Percentiles rank a stretch among this genome's conserved stretches.
Evolutionary conservation across 37 sponge, comb jelly and placozoan species (phyloP).

Genomic region (Agelas oroides): DNA sequence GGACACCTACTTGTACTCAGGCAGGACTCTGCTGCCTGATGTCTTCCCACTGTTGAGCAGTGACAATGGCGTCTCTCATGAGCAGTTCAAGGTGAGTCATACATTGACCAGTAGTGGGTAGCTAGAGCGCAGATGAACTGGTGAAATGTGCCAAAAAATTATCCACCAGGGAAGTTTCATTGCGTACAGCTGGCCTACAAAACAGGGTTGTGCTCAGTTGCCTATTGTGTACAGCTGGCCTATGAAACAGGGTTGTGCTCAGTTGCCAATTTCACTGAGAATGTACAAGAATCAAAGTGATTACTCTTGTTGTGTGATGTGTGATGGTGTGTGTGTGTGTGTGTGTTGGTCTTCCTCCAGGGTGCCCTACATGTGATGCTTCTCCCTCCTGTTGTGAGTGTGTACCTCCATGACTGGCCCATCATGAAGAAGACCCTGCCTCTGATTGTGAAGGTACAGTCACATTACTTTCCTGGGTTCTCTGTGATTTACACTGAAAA

Average conservation of each 20-base stretch:
- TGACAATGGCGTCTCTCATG: slow-evolving; percentile 55
- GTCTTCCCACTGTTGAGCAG: slow-evolving; percentile 44
- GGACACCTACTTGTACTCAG: slow-evolving; percentile 55
- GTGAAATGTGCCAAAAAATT: background rate
- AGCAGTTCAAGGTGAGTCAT: slow-evolving; percentile 80
- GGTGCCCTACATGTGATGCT: slow-evolving; percentile 77
- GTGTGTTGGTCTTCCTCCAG: slow-evolving; percentile 19
- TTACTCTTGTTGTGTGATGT: background rate
- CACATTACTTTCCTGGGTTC: too few relatives aligned
- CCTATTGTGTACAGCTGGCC: too few relatives aligned
- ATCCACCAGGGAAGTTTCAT: background rate
- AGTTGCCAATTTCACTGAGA: too few relatives aligned
- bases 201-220: too few relatives aligned
- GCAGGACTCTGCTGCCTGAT: slow-evolving; percentile 47
- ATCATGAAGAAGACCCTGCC: slow-evolving; percentile 33
- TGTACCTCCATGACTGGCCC: slow-evolving; percentile 40
- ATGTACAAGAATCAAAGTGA: too few relatives aligned
- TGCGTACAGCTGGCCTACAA: too few relatives aligned
- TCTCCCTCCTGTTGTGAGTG: slow-evolving; percentile 11
- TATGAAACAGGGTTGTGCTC: too few relatives aligned
- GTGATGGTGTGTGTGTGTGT: too few relatives aligned
- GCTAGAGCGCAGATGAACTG: too few relatives aligned
- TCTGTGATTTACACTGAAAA: too few relatives aligned
- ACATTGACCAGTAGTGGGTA: too few relatives aligned
- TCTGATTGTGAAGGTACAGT: slow-evolving; percentile 57